Evolutionary conservation across 2,797 vertebrate genomes (phyloP).

Genomic region (Gambusia yucatana): DNA sequence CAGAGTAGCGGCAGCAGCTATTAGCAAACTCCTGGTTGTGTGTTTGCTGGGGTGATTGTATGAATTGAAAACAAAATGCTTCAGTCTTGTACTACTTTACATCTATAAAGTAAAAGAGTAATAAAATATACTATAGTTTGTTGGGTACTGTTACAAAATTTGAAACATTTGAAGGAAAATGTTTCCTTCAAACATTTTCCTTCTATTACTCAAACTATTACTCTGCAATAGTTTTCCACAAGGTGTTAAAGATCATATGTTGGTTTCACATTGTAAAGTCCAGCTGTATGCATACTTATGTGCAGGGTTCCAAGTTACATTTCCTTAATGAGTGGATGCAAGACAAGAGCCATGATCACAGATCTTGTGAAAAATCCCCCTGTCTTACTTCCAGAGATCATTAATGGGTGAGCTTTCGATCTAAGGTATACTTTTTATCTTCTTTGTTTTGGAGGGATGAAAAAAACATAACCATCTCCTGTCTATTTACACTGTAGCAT

Average conservation of each 20-base stretch:
- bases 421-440: neutral
- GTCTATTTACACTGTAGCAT: neutral
- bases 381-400: neutral
- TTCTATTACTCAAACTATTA: too few species aligned
- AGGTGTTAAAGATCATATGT: neutral
- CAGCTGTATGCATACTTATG: neutral
- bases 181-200: too few species aligned
- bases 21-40: too few species aligned
- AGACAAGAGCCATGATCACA: neutral
- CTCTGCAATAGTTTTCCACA: neutral
- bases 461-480: neutral
- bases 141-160: neutral
- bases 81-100: neutral
- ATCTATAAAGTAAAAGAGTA: neutral
- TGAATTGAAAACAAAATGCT: neutral
- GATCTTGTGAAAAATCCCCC: neutral
- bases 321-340: neutral
- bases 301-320: neutral
- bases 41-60: too few species aligned
- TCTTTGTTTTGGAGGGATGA: neutral
- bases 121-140: neutral
- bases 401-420: neutral
- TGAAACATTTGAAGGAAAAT: neutral
- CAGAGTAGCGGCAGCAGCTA: neutral
- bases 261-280: neutral